These are phyloP conservation scores for Promerops cafer DNA, from an alignment of 2,113 vertebrate genomes.

Conservation along the genomic window DNA sequence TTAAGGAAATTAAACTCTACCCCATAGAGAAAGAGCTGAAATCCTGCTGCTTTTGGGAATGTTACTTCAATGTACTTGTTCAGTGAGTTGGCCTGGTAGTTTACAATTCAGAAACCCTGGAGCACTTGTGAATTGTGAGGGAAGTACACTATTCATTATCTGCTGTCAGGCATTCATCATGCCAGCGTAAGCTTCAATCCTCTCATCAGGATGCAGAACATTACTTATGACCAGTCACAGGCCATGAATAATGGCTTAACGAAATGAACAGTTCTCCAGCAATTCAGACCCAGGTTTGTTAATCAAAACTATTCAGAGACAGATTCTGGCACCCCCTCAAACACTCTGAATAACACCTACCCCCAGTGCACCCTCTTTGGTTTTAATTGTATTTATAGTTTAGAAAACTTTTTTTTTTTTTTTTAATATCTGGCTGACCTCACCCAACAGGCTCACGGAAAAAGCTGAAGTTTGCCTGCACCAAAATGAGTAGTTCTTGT, in stretches of 20 bases:
- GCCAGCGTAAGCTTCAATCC: slow-evolving; percentile 33
- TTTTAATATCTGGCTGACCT: background rate
- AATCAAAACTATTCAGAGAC: slow-evolving; percentile 52
- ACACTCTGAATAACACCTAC: background rate
- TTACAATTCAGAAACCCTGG: slow-evolving; percentile 42
- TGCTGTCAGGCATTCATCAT: slow-evolving; percentile 63
- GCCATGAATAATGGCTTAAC: slow-evolving; percentile 57
- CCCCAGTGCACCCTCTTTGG: background rate
- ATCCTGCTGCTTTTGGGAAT: slow-evolving; percentile 46
- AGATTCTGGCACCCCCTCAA: background rate
- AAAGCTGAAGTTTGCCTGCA: background rate
- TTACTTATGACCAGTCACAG: slow-evolving; percentile 57
- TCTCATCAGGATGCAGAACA: slow-evolving; percentile 62
- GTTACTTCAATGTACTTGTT: slow-evolving; percentile 18
- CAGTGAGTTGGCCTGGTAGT: slow-evolving; percentile 35
- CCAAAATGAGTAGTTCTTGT: background rate
- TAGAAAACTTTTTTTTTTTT: background rate
- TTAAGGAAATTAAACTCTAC: slow-evolving; percentile 9
- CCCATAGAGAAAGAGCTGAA: slow-evolving; percentile 30
- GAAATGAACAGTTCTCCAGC: slow-evolving; percentile 56
- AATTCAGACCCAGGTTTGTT: slow-evolving; percentile 36
- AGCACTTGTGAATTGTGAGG: slow-evolving; percentile 49
- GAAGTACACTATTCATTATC: slow-evolving; percentile 60
- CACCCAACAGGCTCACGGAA: background rate
- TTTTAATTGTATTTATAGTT: slow-evolving; percentile 8